phyloP scores from a whole-genome alignment of 2,888 invertebrate species.

The Acrocyrtus sp. region DNA sequence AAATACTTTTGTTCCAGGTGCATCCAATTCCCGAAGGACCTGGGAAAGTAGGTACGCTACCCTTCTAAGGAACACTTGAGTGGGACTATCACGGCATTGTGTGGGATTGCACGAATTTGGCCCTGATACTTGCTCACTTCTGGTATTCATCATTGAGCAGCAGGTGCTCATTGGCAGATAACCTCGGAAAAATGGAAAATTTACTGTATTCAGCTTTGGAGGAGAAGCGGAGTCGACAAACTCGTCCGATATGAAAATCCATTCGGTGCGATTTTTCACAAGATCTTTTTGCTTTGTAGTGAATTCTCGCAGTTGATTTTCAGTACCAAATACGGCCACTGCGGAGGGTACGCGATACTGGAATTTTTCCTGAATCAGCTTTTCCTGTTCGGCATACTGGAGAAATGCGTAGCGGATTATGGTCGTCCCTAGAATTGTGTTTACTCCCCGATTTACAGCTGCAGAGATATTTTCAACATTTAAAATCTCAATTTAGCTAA shows the following conservation, averaged over 20 bases:
- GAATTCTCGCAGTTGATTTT: slow-evolving; percentile 52
- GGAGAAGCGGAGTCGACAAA: slow-evolving; percentile 36
- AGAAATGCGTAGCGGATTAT: slow-evolving; percentile 62
- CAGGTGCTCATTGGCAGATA: slow-evolving; percentile 49
- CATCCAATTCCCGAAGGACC: slow-evolving; percentile 41
- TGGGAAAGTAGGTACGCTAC: slow-evolving; percentile 55
- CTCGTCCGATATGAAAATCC: slow-evolving; percentile 59
- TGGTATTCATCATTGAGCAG: slow-evolving; percentile 47
- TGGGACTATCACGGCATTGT: slow-evolving; percentile 48
- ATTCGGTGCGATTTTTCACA: slow-evolving; percentile 59
- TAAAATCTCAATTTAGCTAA: slow-evolving; percentile 1
- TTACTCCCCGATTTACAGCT: slow-evolving; percentile 60
- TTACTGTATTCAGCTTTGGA: slow-evolving; percentile 48
- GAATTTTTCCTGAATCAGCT: slow-evolving; percentile 60
- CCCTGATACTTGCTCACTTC: not conserved
- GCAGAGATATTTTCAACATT: no score
- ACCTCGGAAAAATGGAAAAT: slow-evolving; percentile 59
- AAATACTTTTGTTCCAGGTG: slow-evolving; percentile 20
- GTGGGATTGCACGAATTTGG: slow-evolving; percentile 34
- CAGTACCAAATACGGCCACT: slow-evolving; percentile 56
- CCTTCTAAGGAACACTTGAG: slow-evolving; percentile 50
- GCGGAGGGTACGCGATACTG: slow-evolving; percentile 62
- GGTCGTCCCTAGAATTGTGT: slow-evolving; percentile 59
- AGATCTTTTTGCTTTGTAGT: slow-evolving; percentile 38
- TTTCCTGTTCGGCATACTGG: slow-evolving; percentile 49